Percentiles rank a stretch among this genome's conserved stretches.
Conservation (phyloP, 2,888 invertebrate genomes). For the Gymnocheta viridis region DNA sequence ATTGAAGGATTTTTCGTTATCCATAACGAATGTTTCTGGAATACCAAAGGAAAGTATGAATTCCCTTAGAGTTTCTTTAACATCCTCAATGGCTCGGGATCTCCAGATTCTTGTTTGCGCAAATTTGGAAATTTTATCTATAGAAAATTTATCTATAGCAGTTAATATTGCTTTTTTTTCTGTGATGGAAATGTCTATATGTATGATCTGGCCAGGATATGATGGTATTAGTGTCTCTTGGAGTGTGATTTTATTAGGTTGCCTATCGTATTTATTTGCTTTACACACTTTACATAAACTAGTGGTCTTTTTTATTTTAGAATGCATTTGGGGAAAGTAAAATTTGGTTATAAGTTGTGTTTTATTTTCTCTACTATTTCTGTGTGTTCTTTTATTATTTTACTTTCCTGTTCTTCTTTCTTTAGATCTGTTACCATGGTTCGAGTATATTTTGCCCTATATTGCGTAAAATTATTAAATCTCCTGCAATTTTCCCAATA, state of each 20-base stretch:
- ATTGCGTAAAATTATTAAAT: conserved; percentile 38
- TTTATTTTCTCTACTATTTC: conserved; percentile 35
- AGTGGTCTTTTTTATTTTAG: not conserved
- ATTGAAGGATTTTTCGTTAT: conserved; percentile 51
- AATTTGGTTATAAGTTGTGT: conserved; percentile 28
- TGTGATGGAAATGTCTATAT: not conserved
- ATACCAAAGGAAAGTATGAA: not conserved
- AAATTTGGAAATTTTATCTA: not conserved
- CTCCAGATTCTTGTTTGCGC: not conserved
- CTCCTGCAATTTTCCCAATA: conserved; percentile 51
- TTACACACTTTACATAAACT: conserved; percentile 39
- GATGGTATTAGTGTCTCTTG: not conserved
- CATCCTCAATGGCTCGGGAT: not conserved
- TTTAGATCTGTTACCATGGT: no score
- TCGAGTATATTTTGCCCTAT: not conserved
- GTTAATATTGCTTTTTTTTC: not conserved
- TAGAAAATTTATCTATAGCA: not conserved
- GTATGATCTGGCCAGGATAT: not conserved
- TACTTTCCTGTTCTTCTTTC: conserved; percentile 18
- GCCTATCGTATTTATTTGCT: conserved; percentile 33
- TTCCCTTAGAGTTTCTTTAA: not conserved
- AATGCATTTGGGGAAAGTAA: conserved; percentile 40
- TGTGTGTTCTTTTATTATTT: conserved; percentile 23
- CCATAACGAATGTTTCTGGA: conserved; percentile 7
- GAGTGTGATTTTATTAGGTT: not conserved